Evolutionary conservation across 2,113 vertebrate species (phyloP), one percentile per base, ranked within the genome.

Genomic region (Plectropomus leopardus): DNA sequence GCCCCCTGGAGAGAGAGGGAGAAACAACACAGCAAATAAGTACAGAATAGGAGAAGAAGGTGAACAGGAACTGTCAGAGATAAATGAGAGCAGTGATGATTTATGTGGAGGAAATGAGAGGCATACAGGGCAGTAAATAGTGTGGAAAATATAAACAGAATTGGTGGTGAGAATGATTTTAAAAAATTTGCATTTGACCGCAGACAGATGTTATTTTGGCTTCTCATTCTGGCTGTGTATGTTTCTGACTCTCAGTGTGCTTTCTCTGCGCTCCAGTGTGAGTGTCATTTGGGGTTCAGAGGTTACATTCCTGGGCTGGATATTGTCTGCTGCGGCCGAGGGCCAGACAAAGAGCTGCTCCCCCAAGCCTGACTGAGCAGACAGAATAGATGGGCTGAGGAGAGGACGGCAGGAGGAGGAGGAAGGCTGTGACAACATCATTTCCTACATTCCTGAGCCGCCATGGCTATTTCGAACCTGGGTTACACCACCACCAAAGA

Each of bases 1-100:
- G 96, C 95, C 47, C 97, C 98, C 98, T 99, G 87, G 44, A 78
- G 42, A 16, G 36, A 67, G 53, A 67, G 17, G 26, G 14, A 4
- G 13, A 9, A 23, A 40, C 53, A 7, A 59, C 13, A 59, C 7
- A 55, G 71, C 13, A 23, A 69, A 57, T 60, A 2, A 64, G 65
- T 8, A 21, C 23, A 32, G 9, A 59, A 24, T 1, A 36, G 8
- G 1, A 68, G 3, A n/a, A n/a, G 53, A 44, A 40, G 36, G 48
- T 54, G 45, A 60, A 69, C 4, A 64, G 54, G 30, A 50, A 75
- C 15, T 32, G 17, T 16, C 8, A 42, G 16, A 71, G 21, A 74
- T 11, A 53, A 36, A 15, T 47, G 50, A 5, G 53, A 59, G n/a
- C n/a, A 24, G 32, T 21, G 3, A 19, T 23, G 14, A 59, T 55